phyloP scores from a whole-genome alignment of 2,797 vertebrate species.

The Eremophila alpestris region DNA sequence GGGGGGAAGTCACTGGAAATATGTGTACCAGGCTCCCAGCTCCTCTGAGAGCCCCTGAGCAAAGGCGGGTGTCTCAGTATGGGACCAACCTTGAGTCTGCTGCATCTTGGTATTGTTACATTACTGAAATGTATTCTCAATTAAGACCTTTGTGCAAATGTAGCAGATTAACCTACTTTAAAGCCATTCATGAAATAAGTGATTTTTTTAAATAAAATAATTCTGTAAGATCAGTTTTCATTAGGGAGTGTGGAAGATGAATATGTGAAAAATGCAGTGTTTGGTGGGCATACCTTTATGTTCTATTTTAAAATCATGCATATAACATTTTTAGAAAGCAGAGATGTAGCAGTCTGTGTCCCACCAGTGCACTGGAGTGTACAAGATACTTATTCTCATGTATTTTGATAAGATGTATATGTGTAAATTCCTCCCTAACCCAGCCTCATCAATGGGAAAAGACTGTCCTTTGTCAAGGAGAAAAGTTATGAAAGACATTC shows the following conservation, averaged over 20 bases:
- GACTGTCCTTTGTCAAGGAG: constrained; percentile 52
- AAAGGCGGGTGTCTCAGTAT: not conserved
- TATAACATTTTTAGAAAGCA: constrained; percentile 2
- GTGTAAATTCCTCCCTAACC: not conserved
- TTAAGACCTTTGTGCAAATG: not conserved
- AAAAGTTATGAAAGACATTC: constrained; percentile 63
- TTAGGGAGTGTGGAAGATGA: not conserved
- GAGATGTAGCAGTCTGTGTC: not conserved
- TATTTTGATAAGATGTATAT: constrained; percentile 8
- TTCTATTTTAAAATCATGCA: constrained; percentile 9
- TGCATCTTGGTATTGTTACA: not conserved
- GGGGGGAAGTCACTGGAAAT: not conserved
- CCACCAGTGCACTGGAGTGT: not conserved
- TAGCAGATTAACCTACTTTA: constrained; percentile 25
- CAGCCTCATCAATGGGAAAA: constrained; percentile 14
- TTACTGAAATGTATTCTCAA: not conserved
- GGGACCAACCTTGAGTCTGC: not conserved
- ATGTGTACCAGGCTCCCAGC: not conserved
- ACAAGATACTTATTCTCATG: constrained; percentile 21
- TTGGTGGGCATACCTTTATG: not conserved
- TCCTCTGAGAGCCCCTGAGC: not conserved
- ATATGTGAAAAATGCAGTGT: not conserved
- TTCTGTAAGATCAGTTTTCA: constrained; percentile 7
- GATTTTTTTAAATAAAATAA: not conserved
- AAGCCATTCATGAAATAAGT: not conserved